A percentile compares a stretch with the other conserved stretches of the same genome.
Conservation (phyloP, 2,113 vertebrate genomes). For the Elephas maximus region DNA sequence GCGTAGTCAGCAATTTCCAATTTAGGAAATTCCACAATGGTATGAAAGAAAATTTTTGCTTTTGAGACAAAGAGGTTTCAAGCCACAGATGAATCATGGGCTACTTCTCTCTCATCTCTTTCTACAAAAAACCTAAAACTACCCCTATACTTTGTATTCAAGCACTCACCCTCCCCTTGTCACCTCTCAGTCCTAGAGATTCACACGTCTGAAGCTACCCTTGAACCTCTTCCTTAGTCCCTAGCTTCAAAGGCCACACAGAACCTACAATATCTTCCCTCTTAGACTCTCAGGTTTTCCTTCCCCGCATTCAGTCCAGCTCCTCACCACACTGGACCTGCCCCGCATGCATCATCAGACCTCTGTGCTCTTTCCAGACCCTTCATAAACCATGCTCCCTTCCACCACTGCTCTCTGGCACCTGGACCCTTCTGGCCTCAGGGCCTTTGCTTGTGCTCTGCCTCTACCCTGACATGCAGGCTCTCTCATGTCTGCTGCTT, state of each 20-base stretch:
- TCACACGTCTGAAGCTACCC: background rate
- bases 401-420: no score
- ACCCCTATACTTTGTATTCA: background rate
- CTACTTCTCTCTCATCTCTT: background rate
- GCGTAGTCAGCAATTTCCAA: background rate
- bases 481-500: background rate
- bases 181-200: background rate
- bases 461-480: background rate
- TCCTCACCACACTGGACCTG: background rate
- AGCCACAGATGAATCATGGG: slow-evolving; percentile 56
- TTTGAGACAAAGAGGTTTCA: slow-evolving; percentile 37
- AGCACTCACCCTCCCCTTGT: background rate
- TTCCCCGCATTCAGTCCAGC: fast-evolving
- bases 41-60: slow-evolving; percentile 23
- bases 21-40: slow-evolving; percentile 61
- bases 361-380: background rate
- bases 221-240: fast-evolving
- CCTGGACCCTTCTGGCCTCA: fast-evolving
- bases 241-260: background rate
- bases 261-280: fast-evolving
- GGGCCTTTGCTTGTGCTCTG: background rate
- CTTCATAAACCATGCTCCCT: fast-evolving
- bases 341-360: fast-evolving
- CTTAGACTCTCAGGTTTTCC: fast-evolving
- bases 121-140: background rate